Percentiles rank a stretch among this genome's conserved stretches.
These are phyloP conservation scores for Cyclopterus lumpus DNA, from an alignment of 2,797 vertebrate genomes.

Conservation along the genomic window DNA sequence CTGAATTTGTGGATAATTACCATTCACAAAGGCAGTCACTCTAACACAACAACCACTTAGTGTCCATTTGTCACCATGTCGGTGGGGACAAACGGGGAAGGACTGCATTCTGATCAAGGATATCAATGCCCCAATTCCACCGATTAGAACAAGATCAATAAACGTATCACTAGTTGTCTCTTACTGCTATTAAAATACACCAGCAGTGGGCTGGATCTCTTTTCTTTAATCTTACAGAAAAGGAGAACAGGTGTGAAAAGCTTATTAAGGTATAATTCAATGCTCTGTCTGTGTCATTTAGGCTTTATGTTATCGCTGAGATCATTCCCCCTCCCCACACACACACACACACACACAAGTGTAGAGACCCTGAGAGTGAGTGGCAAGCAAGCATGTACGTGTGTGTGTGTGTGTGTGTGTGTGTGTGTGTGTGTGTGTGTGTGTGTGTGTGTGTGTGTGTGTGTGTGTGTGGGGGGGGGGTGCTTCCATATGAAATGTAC, in stretches of 20 bases:
- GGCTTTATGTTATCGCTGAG: conserved; percentile 72
- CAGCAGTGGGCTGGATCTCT: conserved; percentile 42
- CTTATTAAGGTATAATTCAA: conserved; percentile 80
- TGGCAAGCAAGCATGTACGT: conserved; percentile 42
- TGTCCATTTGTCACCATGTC: conserved; percentile 68
- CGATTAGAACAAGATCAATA: conserved; percentile 62
- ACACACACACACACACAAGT: background rate
- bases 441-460: conserved; percentile 47
- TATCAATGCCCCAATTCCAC: conserved; percentile 62
- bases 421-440: conserved; percentile 22
- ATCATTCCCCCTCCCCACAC: conserved; percentile 52
- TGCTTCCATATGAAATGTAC: conserved; percentile 79
- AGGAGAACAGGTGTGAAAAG: conserved; percentile 68
- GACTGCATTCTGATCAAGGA: conserved; percentile 63
- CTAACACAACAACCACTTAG: conserved; percentile 74
- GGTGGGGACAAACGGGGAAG: conserved; percentile 7
- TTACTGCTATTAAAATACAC: conserved; percentile 40
- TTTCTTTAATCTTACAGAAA: conserved; percentile 59
- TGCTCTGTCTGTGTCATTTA: conserved; percentile 75
- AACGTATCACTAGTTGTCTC: conserved; percentile 49
- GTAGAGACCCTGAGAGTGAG: conserved; percentile 55
- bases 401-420: conserved; percentile 24
- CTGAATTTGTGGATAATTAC: conserved; percentile 77
- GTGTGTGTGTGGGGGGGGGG: conserved; percentile 33
- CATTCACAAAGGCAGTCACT: conserved; percentile 75